phyloP scores from a whole-genome alignment of 2,888 invertebrate species.

The Camponotus fellah region DNA sequence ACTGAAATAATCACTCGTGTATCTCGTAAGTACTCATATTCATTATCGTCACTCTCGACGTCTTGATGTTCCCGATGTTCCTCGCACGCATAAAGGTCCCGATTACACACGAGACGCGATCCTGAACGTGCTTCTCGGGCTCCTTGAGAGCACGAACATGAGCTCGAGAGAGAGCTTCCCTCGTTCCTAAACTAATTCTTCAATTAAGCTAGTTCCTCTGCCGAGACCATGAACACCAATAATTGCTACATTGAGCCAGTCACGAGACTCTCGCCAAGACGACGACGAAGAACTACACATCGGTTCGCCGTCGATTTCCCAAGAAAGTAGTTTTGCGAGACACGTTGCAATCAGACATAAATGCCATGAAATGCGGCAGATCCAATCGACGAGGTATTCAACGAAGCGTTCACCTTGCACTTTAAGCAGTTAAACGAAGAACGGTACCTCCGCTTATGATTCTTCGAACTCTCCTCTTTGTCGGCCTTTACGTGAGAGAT shows the following conservation, averaged over 20 bases:
- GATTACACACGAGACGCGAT: slow-evolving; percentile 27
- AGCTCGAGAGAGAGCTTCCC: slow-evolving; percentile 12
- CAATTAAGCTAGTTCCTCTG: slow-evolving; percentile 79
- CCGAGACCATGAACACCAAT: slow-evolving; percentile 74
- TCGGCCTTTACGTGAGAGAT: neutral
- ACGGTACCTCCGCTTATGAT: neutral
- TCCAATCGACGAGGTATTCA: slow-evolving; percentile 48
- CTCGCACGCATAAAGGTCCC: neutral
- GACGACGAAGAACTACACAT: slow-evolving; percentile 26
- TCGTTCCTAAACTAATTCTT: slow-evolving; percentile 77
- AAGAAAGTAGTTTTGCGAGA: slow-evolving; percentile 64
- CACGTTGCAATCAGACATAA: slow-evolving; percentile 62
- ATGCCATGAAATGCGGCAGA: slow-evolving; percentile 61
- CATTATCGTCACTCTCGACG: slow-evolving; percentile 5
- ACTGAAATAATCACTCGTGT: neutral
- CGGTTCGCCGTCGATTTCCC: slow-evolving; percentile 59
- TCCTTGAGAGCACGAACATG: slow-evolving; percentile 24
- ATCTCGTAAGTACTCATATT: neutral
- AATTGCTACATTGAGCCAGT: slow-evolving; percentile 69
- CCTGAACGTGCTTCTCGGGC: neutral
- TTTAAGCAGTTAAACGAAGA: slow-evolving; percentile 20
- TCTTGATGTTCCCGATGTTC: slow-evolving; percentile 5
- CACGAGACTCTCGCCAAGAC: slow-evolving; percentile 42
- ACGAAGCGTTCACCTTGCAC: slow-evolving; percentile 12
- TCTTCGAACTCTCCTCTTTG: slow-evolving; percentile 4